A percentile compares a stretch with the other conserved stretches of the same genome.
Evolutionary conservation across 2,797 vertebrate genomes (phyloP).

Genomic region (Channallabes apus): DNA sequence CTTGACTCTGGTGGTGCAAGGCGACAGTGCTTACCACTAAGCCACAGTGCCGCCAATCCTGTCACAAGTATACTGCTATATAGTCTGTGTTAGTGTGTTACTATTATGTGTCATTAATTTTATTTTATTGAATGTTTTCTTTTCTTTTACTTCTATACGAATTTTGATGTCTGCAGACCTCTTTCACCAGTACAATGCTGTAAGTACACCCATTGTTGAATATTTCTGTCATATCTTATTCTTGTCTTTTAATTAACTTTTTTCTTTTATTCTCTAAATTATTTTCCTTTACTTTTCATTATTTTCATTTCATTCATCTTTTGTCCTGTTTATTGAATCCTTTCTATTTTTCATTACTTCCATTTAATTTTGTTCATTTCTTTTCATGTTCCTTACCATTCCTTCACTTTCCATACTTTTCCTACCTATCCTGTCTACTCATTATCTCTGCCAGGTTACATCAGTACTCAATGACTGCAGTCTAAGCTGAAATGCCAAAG

Average conservation of each 20-base stretch:
- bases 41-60: too few relatives aligned
- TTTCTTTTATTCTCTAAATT: not conserved
- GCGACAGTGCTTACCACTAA: too few relatives aligned
- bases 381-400: not conserved
- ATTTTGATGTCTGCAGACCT: not conserved
- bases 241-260: too few relatives aligned
- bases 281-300: not conserved
- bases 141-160: too few relatives aligned
- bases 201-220: not conserved
- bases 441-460: not conserved
- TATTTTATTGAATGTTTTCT: too few relatives aligned
- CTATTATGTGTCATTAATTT: too few relatives aligned
- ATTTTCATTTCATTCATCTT: not conserved
- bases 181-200: not conserved
- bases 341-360: not conserved
- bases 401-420: not conserved
- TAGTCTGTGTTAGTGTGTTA: too few relatives aligned
- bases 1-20: too few relatives aligned
- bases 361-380: not conserved
- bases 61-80: too few relatives aligned
- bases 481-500: constrained; percentile 4
- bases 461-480: not conserved
- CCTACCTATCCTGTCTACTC: not conserved
- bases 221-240: not conserved
- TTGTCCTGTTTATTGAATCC: not conserved